These are phyloP conservation scores for Drosophila lacicola DNA, from an alignment of 2,888 invertebrate species.

Conservation along the genomic window DNA sequence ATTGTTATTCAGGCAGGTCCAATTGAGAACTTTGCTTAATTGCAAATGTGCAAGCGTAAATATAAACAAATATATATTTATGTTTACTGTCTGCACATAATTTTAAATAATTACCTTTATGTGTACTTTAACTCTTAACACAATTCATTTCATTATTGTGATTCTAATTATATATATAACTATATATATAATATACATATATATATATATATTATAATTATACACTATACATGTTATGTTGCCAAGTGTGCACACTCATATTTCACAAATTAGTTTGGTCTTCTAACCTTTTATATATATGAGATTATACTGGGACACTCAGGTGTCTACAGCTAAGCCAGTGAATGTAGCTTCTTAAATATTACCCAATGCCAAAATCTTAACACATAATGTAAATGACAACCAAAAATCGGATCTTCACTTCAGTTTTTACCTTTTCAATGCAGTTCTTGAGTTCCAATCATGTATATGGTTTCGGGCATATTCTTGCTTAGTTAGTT, in stretches of 20 bases:
- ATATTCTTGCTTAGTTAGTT: slow-evolving; percentile 4
- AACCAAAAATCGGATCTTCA: too few relatives aligned
- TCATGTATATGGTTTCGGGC: background rate
- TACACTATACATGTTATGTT: slow-evolving; percentile 9
- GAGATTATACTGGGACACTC: background rate
- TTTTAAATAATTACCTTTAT: slow-evolving; percentile 34
- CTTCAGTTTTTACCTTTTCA: background rate
- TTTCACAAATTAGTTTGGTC: slow-evolving; percentile 10
- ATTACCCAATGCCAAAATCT: slow-evolving; percentile 6
- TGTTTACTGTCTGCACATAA: slow-evolving; percentile 27
- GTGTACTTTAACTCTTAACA: slow-evolving; percentile 53
- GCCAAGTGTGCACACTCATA: slow-evolving; percentile 25
- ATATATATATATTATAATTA: background rate
- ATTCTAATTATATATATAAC: slow-evolving; percentile 36
- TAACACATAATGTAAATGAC: background rate
- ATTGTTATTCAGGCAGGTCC: slow-evolving; percentile 22
- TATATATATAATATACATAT: background rate
- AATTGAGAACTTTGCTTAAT: slow-evolving; percentile 1
- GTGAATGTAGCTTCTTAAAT: slow-evolving; percentile 2
- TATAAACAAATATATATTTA: background rate
- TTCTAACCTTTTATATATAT: background rate
- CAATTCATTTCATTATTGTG: slow-evolving; percentile 72
- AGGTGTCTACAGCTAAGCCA: background rate
- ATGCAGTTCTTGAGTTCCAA: slow-evolving; percentile 12
- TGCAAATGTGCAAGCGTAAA: background rate